Evolutionary conservation across 2,888 invertebrate species (phyloP).

Genomic region (Parasteatoda lunata): DNA sequence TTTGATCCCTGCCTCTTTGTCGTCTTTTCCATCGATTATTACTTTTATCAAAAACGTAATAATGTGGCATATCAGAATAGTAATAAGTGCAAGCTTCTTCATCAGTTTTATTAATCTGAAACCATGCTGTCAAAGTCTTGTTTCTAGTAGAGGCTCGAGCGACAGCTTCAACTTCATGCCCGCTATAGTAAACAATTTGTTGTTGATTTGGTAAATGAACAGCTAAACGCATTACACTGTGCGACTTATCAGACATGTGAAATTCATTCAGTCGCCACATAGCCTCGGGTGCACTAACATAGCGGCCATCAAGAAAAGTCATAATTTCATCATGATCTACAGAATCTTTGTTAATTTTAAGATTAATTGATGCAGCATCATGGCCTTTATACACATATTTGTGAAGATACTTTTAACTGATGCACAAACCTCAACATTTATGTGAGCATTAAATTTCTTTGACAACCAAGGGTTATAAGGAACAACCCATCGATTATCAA

Average conservation of each 20-base stretch:
- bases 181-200: conserved; percentile 67
- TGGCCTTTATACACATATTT: too few relatives aligned
- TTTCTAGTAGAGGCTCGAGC: conserved; percentile 9
- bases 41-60: conserved; percentile 25
- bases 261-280: conserved; percentile 67
- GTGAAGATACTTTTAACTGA: too few relatives aligned
- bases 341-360: background rate
- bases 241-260: conserved; percentile 71
- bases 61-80: conserved; percentile 52
- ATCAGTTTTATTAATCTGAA: conserved; percentile 67
- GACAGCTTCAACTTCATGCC: conserved; percentile 65
- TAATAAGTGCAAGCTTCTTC: background rate
- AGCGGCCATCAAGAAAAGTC: conserved; percentile 12
- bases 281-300: conserved; percentile 48
- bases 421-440: too few relatives aligned
- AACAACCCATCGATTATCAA: conserved; percentile 11
- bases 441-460: background rate
- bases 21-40: conserved; percentile 16
- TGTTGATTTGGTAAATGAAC: conserved; percentile 73
- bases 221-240: conserved; percentile 72
- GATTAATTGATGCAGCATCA: background rate
- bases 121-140: conserved; percentile 70
- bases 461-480: conserved; percentile 2
- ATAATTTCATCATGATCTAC: conserved; percentile 43
- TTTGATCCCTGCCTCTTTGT: background rate